These are phyloP conservation scores for Drosophila nikananu DNA, from an alignment of 1,140 invertebrate species.

Conservation along the genomic window DNA sequence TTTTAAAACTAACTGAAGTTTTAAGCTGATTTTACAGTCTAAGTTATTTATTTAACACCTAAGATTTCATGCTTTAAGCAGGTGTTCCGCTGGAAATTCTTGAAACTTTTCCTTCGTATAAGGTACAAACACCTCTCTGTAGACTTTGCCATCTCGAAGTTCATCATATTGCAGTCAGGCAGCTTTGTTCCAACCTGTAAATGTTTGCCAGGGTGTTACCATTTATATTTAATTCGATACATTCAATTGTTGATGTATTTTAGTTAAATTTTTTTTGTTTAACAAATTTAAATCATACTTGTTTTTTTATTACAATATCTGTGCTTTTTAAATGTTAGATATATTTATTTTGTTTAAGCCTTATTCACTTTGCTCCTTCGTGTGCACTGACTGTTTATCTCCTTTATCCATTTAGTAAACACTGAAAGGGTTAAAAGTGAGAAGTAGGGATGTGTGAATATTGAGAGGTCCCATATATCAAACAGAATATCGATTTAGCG, in stretches of 20 bases:
- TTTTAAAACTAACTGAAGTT: neutral
- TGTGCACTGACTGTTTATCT: neutral
- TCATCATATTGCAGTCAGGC: too few species aligned
- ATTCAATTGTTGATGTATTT: too few species aligned
- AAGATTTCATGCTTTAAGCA: slow-evolving; percentile 4
- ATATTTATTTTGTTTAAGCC: neutral
- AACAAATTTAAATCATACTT: neutral
- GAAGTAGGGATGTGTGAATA: neutral
- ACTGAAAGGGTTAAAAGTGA: slow-evolving; percentile 11
- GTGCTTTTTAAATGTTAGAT: too few species aligned
- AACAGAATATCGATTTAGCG: too few species aligned
- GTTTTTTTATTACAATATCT: neutral
- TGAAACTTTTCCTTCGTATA: too few species aligned
- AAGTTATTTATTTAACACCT: slow-evolving; percentile 22
- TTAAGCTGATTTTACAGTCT: too few species aligned
- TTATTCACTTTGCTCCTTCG: neutral
- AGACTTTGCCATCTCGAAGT: too few species aligned
- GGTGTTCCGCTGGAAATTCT: neutral
- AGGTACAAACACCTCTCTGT: too few species aligned
- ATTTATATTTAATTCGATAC: too few species aligned
- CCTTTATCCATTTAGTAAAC: slow-evolving; percentile 44
- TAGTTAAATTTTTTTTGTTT: neutral
- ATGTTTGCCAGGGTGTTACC: too few species aligned
- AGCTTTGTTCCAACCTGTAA: too few species aligned
- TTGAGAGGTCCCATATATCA: too few species aligned